Evolutionary conservation across 2,113 vertebrate species (phyloP), one percentile per base, ranked within the genome.

Genomic region (Melospiza melodia): DNA sequence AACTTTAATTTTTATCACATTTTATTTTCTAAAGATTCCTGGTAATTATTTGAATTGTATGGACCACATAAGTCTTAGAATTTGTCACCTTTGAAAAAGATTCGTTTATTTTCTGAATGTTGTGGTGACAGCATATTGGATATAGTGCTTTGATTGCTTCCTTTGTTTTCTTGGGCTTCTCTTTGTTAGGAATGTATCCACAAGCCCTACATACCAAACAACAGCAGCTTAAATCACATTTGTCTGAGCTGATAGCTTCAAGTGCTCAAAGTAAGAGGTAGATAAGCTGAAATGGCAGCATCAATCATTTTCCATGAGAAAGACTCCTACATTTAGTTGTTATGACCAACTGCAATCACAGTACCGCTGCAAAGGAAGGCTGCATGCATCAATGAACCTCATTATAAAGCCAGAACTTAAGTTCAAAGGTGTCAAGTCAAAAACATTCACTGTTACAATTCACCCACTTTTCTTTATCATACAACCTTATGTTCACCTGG

Each of bases 231-330:
- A 87, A 71, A 72, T 39, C 13, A 20, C 78, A 55, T 37, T 72
- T 93, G 58, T 41, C 74, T 46, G 61, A 90, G 91, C 77, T 59
- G 58, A 89, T 4, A 58, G 62, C 7, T 2, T 24, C 28, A 92
- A 87, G 31, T 52, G 57, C 46, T 96, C 69, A 96, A 93, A 90
- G 48, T 51, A 89, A 69, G 95, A 96, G 48, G 46, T 30, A 94
- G 48, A 43, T n/a, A 91, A 72, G 37, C 71, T 94, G 86, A 95
- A 96, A 81, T 31, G 52, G 44, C 95, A 88, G 31, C 78, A 82
- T 35, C 30, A 49, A 62, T 73, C 12, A 67, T 63, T 57, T 84
- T 57, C n/a, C 66, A 54, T 28, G 35, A 85, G 51, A 62, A 78
- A 51, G 68, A 90, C 21, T 89, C 23, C 23, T 89, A 35, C 9